These are phyloP conservation scores for Hyalella azteca DNA, from an alignment of 2,888 invertebrate species.

Conservation along the genomic window DNA sequence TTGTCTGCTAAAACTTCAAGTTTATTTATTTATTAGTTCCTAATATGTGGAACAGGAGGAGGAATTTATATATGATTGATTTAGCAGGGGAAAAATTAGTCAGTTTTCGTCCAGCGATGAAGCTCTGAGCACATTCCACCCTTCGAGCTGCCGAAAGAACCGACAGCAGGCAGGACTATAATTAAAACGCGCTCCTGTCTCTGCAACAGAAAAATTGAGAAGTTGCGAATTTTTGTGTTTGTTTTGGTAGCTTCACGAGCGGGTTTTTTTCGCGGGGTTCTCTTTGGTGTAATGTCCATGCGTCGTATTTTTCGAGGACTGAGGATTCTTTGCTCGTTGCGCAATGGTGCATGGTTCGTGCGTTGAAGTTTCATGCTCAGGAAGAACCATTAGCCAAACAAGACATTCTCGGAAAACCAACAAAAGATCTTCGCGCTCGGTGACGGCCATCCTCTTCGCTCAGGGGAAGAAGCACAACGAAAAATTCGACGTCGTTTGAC, in stretches of 20 bases:
- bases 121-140: no score
- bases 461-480: slow-evolving; percentile 14
- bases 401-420: slow-evolving; percentile 33
- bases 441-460: slow-evolving; percentile 32
- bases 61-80: no score
- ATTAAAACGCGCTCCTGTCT: background rate
- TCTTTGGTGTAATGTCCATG: slow-evolving; percentile 32
- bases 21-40: no score
- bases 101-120: no score
- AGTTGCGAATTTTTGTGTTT: background rate
- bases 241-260: slow-evolving; percentile 30
- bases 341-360: slow-evolving; percentile 32
- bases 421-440: slow-evolving; percentile 34
- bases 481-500: slow-evolving; percentile 35
- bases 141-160: no score
- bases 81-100: no score
- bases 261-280: background rate
- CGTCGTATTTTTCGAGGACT: slow-evolving; percentile 18
- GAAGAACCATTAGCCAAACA: slow-evolving; percentile 33
- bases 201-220: background rate
- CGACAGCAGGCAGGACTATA: slow-evolving; percentile 1
- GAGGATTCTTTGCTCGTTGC: background rate
- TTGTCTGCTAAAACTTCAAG: no score
- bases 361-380: slow-evolving; percentile 33
- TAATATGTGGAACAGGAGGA: no score